A percentile compares a stretch with the other conserved stretches of the same genome.
These are phyloP conservation scores for Cynaeus angustus DNA, from an alignment of 2,888 invertebrate genomes.

Conservation along the genomic window DNA sequence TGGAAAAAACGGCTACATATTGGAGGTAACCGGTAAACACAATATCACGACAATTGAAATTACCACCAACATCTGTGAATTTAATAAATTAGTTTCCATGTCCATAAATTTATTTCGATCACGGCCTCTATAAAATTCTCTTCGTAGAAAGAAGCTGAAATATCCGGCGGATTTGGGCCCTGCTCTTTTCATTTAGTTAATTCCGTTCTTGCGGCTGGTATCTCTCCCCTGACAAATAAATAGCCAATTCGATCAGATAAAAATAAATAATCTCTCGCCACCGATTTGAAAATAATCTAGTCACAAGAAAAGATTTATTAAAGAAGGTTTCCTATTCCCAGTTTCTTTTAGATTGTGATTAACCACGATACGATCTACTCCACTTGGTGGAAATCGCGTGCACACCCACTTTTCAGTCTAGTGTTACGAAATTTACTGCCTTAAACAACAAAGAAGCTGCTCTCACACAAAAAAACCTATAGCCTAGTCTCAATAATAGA, in stretches of 20 bases:
- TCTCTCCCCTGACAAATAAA: constrained; percentile 9
- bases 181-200: constrained; percentile 1
- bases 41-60: too few relatives aligned
- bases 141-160: too few relatives aligned
- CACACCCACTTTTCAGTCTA: constrained; percentile 27
- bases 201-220: background rate
- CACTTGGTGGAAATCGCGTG: constrained; percentile 30
- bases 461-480: background rate
- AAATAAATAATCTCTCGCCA: constrained; percentile 52
- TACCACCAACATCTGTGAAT: too few relatives aligned
- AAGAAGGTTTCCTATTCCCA: constrained; percentile 40
- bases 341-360: constrained; percentile 49
- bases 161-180: background rate
- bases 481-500: constrained; percentile 1
- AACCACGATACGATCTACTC: constrained; percentile 48
- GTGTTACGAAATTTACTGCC: constrained; percentile 33
- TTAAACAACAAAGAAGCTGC: constrained; percentile 16
- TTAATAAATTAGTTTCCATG: too few relatives aligned
- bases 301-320: constrained; percentile 54
- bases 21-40: too few relatives aligned
- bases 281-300: constrained; percentile 57
- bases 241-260: constrained; percentile 51
- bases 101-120: too few relatives aligned
- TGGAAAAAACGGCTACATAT: too few relatives aligned
- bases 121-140: too few relatives aligned